Percentiles rank a stretch among this genome's conserved stretches.
phyloP scores from a whole-genome alignment of 1,140 invertebrate species.

The Dryas iulia region DNA sequence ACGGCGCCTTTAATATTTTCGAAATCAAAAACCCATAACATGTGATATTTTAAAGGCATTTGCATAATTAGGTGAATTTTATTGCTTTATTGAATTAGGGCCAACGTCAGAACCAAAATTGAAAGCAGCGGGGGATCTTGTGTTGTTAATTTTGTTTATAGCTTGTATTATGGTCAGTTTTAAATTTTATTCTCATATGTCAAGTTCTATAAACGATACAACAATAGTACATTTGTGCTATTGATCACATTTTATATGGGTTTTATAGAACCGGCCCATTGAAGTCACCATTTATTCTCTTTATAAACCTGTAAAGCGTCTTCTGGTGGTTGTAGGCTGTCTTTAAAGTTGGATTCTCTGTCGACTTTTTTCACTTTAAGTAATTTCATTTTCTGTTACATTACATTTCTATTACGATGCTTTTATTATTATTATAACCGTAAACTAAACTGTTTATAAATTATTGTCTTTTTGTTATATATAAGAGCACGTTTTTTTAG shows the following conservation, averaged over 20 bases:
- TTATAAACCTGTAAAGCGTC: constrained; percentile 40
- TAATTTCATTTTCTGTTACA: constrained; percentile 29
- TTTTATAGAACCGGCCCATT: constrained; percentile 47
- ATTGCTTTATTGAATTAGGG: constrained; percentile 80
- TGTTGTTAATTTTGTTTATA: constrained; percentile 81
- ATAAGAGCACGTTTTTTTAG: neutral
- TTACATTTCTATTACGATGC: neutral
- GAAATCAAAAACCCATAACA: constrained; percentile 64
- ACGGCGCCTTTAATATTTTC: constrained; percentile 70
- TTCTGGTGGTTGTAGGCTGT: constrained; percentile 14
- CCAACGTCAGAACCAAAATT: constrained; percentile 78
- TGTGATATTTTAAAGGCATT: constrained; percentile 74
- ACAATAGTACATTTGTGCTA: constrained; percentile 71
- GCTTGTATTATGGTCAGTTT: constrained; percentile 73
- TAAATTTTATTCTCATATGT: constrained; percentile 73
- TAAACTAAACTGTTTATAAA: neutral
- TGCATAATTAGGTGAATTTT: constrained; percentile 81
- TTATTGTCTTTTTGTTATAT: neutral
- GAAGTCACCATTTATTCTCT: constrained; percentile 41
- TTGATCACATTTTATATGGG: constrained; percentile 68
- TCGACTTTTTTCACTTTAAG: constrained; percentile 13
- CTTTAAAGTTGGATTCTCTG: constrained; percentile 10
- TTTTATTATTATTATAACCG: neutral
- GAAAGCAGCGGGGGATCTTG: constrained; percentile 72
- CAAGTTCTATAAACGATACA: constrained; percentile 69